phyloP scores from a whole-genome alignment of 2,113 vertebrate species.

The Chionomys nivalis region DNA sequence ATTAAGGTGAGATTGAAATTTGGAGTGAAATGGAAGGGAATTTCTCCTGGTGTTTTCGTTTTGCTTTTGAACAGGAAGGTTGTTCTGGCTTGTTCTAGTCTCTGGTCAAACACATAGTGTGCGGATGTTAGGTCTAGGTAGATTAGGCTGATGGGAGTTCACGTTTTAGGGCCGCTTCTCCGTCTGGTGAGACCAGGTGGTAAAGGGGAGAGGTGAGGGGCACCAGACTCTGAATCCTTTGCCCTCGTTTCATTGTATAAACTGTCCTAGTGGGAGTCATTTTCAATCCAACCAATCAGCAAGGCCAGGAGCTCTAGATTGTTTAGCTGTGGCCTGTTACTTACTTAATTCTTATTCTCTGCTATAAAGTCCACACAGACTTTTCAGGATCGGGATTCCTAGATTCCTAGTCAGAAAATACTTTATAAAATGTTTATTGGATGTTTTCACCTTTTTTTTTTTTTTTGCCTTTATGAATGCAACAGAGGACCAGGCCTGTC shows the following conservation, averaged over 20 bases:
- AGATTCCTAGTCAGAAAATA: slow-evolving; percentile 2
- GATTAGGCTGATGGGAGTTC: neutral
- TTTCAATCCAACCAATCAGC: neutral
- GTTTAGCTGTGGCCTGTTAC: neutral
- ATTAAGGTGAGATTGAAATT: slow-evolving; percentile 39
- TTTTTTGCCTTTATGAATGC: neutral
- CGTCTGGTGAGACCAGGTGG: neutral
- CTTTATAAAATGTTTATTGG: no score
- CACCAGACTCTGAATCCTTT: neutral
- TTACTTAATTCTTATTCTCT: slow-evolving; percentile 59
- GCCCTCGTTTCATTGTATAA: slow-evolving; percentile 71
- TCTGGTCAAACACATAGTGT: neutral
- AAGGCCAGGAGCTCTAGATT: neutral
- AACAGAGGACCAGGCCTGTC: neutral
- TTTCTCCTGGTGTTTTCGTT: slow-evolving; percentile 15
- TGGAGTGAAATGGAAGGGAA: slow-evolving; percentile 24
- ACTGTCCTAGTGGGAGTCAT: slow-evolving; percentile 77
- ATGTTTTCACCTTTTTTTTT: slow-evolving; percentile 25
- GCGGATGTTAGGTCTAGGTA: neutral
- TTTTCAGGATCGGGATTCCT: neutral
- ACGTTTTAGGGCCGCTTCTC: slow-evolving; percentile 35
- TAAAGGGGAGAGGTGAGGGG: neutral
- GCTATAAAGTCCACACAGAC: neutral
- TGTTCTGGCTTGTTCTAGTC: slow-evolving; percentile 25
- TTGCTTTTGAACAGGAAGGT: slow-evolving; percentile 10